Percentiles rank a stretch among this genome's conserved stretches.
phyloP scores from a whole-genome alignment of 2,888 invertebrate species.

The Drosophila dives region DNA sequence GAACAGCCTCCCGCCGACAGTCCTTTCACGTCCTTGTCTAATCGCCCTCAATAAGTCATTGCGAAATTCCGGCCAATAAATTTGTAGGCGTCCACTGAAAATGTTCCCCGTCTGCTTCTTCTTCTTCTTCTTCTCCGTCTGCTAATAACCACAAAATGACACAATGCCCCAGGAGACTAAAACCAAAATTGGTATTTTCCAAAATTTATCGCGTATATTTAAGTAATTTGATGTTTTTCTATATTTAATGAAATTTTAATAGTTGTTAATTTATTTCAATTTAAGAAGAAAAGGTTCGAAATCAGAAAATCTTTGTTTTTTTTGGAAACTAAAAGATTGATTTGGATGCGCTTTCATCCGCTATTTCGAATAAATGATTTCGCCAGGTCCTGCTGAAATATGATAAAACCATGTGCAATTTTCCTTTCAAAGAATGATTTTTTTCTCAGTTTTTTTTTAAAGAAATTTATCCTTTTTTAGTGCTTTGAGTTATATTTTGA shows the following conservation, averaged over 20 bases:
- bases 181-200: too few relatives aligned
- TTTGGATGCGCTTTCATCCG: not conserved
- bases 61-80: constrained; percentile 36
- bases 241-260: not conserved
- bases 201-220: not conserved
- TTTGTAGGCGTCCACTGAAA: constrained; percentile 5
- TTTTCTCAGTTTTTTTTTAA: not conserved
- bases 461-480: not conserved
- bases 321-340: not conserved
- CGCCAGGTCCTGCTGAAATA: not conserved
- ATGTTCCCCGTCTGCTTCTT: constrained; percentile 13
- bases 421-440: not conserved
- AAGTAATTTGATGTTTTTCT: not conserved
- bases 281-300: not conserved
- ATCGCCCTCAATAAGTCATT: constrained; percentile 71
- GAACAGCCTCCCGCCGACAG: constrained; percentile 16
- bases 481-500: not conserved
- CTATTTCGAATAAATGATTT: not conserved
- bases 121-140: constrained; percentile 11
- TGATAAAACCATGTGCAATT: not conserved
- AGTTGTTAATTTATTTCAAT: not conserved
- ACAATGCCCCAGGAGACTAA: constrained; percentile 41
- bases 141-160: constrained; percentile 54
- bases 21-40: constrained; percentile 53
- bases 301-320: not conserved